Conservation (phyloP, 2,797 vertebrate species). For the Xenentodon cancila region DNA sequence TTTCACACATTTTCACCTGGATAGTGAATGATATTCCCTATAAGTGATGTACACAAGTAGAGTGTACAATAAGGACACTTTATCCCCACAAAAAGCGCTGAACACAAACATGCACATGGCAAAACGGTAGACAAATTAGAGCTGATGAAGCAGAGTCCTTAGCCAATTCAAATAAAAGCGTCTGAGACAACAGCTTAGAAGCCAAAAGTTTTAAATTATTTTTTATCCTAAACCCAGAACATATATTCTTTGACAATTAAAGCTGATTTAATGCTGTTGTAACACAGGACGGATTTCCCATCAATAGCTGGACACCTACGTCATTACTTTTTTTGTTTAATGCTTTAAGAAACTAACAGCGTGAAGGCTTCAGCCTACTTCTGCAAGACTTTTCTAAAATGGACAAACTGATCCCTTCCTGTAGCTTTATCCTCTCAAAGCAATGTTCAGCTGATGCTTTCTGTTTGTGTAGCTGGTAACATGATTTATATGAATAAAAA, state of each 20-base stretch:
- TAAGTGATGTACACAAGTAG: slow-evolving; percentile 2
- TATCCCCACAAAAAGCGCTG: too few species aligned
- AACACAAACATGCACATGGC: not conserved
- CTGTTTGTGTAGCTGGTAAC: slow-evolving; percentile 1
- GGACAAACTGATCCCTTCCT: slow-evolving; percentile 10
- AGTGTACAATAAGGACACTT: not conserved
- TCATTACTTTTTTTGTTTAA: slow-evolving; percentile 1
- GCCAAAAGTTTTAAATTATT: not conserved
- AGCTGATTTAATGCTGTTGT: slow-evolving; percentile 26
- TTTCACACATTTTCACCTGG: slow-evolving; percentile 11
- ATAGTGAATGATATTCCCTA: slow-evolving; percentile 5
- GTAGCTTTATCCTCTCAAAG: not conserved
- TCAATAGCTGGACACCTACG: slow-evolving; percentile 2
- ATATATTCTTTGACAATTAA: slow-evolving; percentile 20
- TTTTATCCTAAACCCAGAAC: not conserved
- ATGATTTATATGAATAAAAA: slow-evolving; percentile 13
- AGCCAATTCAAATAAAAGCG: slow-evolving; percentile 28
- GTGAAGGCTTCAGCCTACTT: not conserved
- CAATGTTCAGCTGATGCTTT: slow-evolving; percentile 6
- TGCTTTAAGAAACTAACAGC: not conserved
- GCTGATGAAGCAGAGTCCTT: slow-evolving; percentile 28
- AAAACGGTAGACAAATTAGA: slow-evolving; percentile 4
- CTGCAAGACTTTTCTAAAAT: slow-evolving; percentile 6
- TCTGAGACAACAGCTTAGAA: slow-evolving; percentile 8
- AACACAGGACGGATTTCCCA: slow-evolving; percentile 11